Evolutionary conservation across 2,797 vertebrate genomes (phyloP), one percentile per base, ranked within the genome.

Genomic region (Danio kyathit): DNA sequence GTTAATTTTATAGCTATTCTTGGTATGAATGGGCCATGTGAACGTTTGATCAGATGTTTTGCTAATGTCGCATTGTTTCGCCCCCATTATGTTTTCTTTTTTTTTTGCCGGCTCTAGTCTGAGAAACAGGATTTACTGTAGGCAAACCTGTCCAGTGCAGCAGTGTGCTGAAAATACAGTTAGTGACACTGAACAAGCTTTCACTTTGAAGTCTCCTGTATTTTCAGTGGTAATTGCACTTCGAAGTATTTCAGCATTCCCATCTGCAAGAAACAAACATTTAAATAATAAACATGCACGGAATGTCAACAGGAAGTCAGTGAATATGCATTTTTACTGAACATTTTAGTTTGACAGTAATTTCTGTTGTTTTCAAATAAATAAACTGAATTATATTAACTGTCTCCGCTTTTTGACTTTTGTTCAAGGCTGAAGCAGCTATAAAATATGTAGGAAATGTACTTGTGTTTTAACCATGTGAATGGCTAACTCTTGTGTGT

Each of bases 271-370:
- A 17, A 19, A 14, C 16, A 49, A 8, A 51, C 1, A 46, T 48
- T 7, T 7, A 13, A 16, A 14, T 2, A 71, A 57, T 71, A 57
- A 57, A 57, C 52, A 73, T 60, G 54, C 66, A 79, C 29, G 14
- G 56, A 49, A 71, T 78, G 44, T 67, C n/a, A 41, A 59, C 43
- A 21, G 16, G 43, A 61, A 71, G 46, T 71, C 43, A 61, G 52
- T 78, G 65, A 79, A 81, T 83, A 70, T 81, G 78, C 67, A 76
- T 86, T 87, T 84, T 79, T 81, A 84, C 82, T 71, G 74, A 84
- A 67, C 65, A 52, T 71, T 81, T 82, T 43, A 72, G 71, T 83
- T 84, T 76, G 71, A 80, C 79, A 63, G 41, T 84, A 78, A 72
- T 81, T 80, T 69, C 67, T 74, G 57, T 84, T 81, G 76, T 83